These are phyloP conservation scores for Ailurus styani DNA, from an alignment of 2,113 vertebrate species.

Conservation along the genomic window DNA sequence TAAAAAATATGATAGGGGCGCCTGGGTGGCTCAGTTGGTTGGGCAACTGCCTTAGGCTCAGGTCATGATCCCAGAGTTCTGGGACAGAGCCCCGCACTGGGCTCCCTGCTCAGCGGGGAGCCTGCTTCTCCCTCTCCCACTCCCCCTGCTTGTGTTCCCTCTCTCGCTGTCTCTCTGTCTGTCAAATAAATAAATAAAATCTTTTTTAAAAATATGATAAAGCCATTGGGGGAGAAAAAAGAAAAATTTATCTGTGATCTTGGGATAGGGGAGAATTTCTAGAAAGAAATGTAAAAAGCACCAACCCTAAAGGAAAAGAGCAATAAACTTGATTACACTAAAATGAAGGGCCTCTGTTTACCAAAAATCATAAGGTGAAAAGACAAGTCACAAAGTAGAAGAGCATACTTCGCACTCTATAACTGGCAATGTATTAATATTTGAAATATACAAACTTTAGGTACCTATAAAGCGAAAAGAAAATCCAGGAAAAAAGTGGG, in stretches of 20 bases:
- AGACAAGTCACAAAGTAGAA: not conserved
- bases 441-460: not conserved
- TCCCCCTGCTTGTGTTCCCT: no score
- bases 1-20: no score
- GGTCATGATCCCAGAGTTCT: no score
- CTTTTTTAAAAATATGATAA: no score
- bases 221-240: not conserved
- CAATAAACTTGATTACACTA: not conserved
- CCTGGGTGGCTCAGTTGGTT: no score
- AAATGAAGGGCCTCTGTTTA: not conserved
- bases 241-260: slow-evolving; percentile 3
- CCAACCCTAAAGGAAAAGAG: not conserved
- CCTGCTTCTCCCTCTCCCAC: no score
- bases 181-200: no score
- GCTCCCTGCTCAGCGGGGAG: no score
- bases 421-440: not conserved
- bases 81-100: no score
- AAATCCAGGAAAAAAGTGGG: not conserved
- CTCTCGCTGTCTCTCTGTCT: no score
- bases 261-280: not conserved
- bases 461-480: not conserved
- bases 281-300: not conserved
- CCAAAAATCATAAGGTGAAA: not conserved
- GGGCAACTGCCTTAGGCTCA: no score
- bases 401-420: not conserved